These are phyloP conservation scores for Poecilia velifera DNA, from an alignment of 2,797 vertebrate species.

Conservation along the genomic window DNA sequence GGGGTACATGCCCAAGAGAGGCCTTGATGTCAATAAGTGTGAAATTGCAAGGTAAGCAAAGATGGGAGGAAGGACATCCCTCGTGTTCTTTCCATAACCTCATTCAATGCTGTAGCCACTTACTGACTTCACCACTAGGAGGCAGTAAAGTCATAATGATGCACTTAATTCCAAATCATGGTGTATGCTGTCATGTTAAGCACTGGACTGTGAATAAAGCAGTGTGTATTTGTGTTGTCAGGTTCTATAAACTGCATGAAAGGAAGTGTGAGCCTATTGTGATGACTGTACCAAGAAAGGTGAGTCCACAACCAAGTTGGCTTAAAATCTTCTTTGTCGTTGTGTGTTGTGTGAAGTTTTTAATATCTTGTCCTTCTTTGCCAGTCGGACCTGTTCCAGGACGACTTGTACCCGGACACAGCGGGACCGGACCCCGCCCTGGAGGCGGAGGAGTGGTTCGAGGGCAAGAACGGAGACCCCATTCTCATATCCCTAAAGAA, in stretches of 20 bases:
- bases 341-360: neutral
- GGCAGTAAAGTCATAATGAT: constrained; percentile 45
- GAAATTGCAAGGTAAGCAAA: constrained; percentile 92
- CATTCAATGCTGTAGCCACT: neutral
- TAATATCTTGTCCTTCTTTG: constrained; percentile 19
- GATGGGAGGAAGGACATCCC: neutral
- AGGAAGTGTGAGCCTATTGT: constrained; percentile 97
- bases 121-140: constrained; percentile 54
- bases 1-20: constrained; percentile 99
- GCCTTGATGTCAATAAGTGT: constrained; percentile 97
- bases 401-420: constrained; percentile 96
- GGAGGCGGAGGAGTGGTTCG: constrained; percentile 97
- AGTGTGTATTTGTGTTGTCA: constrained; percentile 64
- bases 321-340: neutral
- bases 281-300: constrained; percentile 99
- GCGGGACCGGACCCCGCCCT: constrained; percentile 90
- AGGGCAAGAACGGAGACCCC: constrained; percentile 92
- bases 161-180: neutral
- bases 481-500: constrained; percentile 94
- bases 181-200: constrained; percentile 1
- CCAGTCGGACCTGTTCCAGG: constrained; percentile 97
- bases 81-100: neutral
- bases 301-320: constrained; percentile 67
- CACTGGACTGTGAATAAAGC: constrained; percentile 21
- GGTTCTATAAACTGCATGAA: constrained; percentile 98